Conservation (phyloP, 2,888 invertebrate species). For the Tanytarsus gracilentus region DNA sequence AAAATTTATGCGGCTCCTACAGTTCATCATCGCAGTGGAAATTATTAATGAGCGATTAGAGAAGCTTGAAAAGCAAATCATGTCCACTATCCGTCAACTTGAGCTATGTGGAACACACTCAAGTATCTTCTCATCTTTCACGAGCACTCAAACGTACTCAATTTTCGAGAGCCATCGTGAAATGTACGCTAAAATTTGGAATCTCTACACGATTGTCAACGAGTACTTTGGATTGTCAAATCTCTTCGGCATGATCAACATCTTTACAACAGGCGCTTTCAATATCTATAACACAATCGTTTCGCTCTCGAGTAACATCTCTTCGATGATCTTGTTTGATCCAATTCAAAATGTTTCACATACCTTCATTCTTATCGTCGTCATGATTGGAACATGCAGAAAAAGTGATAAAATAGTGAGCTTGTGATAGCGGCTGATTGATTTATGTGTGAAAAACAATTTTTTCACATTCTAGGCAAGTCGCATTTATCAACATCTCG, state of each 20-base stretch:
- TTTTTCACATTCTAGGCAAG: not conserved
- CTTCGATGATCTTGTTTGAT: not conserved
- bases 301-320: not conserved
- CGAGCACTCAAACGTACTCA: not conserved
- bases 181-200: not conserved
- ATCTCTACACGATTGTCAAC: not conserved
- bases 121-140: not conserved
- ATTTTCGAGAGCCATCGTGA: not conserved
- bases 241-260: not conserved
- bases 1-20: conserved; percentile 3
- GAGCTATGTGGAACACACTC: not conserved
- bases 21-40: not conserved
- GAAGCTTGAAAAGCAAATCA: not conserved
- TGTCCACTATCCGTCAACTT: too few relatives aligned
- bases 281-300: not conserved
- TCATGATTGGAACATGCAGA: not conserved
- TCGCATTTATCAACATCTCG: conserved; percentile 1
- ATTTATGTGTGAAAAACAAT: not conserved
- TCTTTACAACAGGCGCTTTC: not conserved
- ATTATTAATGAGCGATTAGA: not conserved
- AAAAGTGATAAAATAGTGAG: conserved; percentile 10
- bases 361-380: not conserved
- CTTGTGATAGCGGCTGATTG: not conserved
- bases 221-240: conserved; percentile 5
- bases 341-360: not conserved